Evolutionary conservation across 2,888 invertebrate genomes (phyloP).

Genomic region (Sphaerophoria rueppellii): DNA sequence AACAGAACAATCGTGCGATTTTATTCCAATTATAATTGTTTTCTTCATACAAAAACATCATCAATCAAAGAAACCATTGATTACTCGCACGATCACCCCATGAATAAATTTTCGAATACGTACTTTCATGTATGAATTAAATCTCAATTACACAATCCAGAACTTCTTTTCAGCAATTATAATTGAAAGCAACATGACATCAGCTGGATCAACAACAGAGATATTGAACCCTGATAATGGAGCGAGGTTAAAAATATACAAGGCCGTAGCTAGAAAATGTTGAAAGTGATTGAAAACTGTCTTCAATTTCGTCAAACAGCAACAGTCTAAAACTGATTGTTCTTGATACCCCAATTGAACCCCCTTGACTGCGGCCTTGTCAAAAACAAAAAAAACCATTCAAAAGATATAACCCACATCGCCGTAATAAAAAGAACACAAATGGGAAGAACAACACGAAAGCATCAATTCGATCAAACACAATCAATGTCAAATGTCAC

Average conservation of each 20-base stretch:
- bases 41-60: slow-evolving; percentile 23
- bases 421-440: background rate
- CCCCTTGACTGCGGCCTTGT: background rate
- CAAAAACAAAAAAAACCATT: background rate
- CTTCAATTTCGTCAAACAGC: no score
- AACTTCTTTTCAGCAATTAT: slow-evolving; percentile 13
- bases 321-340: no score
- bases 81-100: slow-evolving; percentile 33
- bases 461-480: slow-evolving; percentile 12
- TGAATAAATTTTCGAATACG: slow-evolving; percentile 2
- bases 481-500: slow-evolving; percentile 45
- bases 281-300: no score
- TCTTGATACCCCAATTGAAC: background rate
- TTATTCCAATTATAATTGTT: slow-evolving; percentile 10
- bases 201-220: background rate
- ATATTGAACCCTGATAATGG: background rate
- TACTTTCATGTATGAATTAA: slow-evolving; percentile 29
- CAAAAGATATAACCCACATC: slow-evolving; percentile 46
- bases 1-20: slow-evolving; percentile 44
- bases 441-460: slow-evolving; percentile 15
- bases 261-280: background rate
- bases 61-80: slow-evolving; percentile 56
- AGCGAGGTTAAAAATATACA: background rate
- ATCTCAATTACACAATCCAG: slow-evolving; percentile 47
- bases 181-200: slow-evolving; percentile 49